phyloP scores from a whole-genome alignment of 1,140 invertebrate species.

The Parasteatoda tepidariorum region DNA sequence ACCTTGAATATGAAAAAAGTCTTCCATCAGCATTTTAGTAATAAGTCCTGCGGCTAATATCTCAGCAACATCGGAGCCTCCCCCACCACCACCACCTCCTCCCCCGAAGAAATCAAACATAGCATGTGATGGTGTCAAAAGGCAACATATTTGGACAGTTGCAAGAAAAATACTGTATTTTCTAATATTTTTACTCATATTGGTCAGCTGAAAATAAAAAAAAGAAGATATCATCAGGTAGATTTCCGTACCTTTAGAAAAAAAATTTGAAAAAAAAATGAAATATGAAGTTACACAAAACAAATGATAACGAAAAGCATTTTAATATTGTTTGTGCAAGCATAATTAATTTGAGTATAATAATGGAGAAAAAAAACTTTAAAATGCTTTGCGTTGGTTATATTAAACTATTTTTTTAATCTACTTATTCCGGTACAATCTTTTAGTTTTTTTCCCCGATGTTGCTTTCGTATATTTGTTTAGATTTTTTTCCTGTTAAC shows the following conservation, averaged over 20 bases:
- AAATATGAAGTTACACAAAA: too few species aligned
- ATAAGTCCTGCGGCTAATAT: constrained; percentile 37
- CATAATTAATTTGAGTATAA: too few species aligned
- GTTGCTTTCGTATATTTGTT: too few species aligned
- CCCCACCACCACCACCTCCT: background rate
- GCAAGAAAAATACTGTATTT: background rate
- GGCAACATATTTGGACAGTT: background rate
- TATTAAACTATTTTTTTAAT: too few species aligned
- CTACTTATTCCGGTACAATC: too few species aligned
- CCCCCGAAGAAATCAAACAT: constrained; percentile 2
- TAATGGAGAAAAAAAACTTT: too few species aligned
- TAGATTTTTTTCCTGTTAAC: too few species aligned
- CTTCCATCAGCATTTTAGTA: constrained; percentile 32
- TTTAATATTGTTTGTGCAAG: too few species aligned
- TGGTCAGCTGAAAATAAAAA: constrained; percentile 2
- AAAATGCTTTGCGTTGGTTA: too few species aligned
- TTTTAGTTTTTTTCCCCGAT: too few species aligned
- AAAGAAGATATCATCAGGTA: background rate
- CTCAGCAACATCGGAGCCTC: background rate
- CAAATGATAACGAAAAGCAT: too few species aligned
- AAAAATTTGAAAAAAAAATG: too few species aligned
- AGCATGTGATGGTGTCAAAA: background rate
- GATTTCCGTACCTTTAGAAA: background rate
- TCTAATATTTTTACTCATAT: background rate
- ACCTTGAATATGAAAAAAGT: background rate